These are phyloP conservation scores for Leistus spinibarbis DNA, from an alignment of 2,888 invertebrate genomes.

Conservation along the genomic window DNA sequence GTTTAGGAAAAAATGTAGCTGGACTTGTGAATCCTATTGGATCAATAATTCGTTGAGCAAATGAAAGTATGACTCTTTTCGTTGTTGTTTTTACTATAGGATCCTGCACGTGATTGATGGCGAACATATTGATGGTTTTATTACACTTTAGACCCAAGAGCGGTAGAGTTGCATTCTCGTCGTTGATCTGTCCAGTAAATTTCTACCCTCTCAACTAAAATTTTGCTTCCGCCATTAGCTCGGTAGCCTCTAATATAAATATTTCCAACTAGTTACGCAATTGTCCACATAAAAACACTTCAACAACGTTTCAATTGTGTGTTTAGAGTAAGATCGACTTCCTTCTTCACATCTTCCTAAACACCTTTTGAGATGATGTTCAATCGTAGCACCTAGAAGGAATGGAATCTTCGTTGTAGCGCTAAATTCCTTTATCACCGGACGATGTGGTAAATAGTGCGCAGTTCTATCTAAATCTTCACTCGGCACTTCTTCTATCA, in stretches of 20 bases:
- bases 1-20: conserved; percentile 42
- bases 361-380: conserved; percentile 19
- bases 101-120: not conserved
- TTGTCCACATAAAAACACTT: conserved; percentile 23
- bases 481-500: conserved; percentile 37
- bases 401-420: conserved; percentile 46
- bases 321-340: conserved; percentile 6
- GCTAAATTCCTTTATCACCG: conserved; percentile 44
- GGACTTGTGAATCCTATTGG: conserved; percentile 45
- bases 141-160: conserved; percentile 12
- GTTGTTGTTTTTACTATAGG: not conserved
- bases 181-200: not conserved
- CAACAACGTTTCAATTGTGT: conserved; percentile 39
- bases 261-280: conserved; percentile 12
- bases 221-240: conserved; percentile 18
- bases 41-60: conserved; percentile 43
- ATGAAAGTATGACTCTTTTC: conserved; percentile 14
- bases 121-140: conserved; percentile 7
- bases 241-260: conserved; percentile 16
- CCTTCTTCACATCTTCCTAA: not conserved
- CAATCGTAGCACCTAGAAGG: conserved; percentile 39
- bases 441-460: conserved; percentile 46
- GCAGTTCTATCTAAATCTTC: conserved; percentile 18
- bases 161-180: not conserved
- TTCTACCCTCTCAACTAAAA: conserved; percentile 23